Evolutionary conservation across 1,140 invertebrate genomes (phyloP), one percentile per base, ranked within the genome.

Genomic region (Sarcophaga bullata): DNA sequence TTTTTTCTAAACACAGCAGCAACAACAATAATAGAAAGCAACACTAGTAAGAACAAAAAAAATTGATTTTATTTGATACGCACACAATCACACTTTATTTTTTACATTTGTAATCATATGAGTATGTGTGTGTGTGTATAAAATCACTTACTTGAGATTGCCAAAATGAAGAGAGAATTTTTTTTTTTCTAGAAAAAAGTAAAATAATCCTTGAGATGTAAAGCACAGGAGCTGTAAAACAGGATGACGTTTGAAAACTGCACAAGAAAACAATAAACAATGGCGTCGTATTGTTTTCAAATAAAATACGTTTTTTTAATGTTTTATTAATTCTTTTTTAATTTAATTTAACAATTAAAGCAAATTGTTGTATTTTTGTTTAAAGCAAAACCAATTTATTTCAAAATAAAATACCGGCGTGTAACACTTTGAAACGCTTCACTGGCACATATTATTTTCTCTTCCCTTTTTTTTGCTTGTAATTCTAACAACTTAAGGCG

Each of bases 251-350:
- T 37, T 37, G 25, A 37, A 37, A 37, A 37, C 25, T 37, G 25
- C 17, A 68, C 17, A 6, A 68, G n/a, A 25, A 19, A 68, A 68
- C 62, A 68, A 68, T n/a, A 68, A 37, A 68, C 62, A 19, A 68
- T 68, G 62, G 62, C 62, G 62, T 68, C 75, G 10, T 50, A 50
- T 52, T 78, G 75, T 78, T 78, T 78, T 78, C 75, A 50, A 48
- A 48, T 78, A 52, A 47, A 52, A 8, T 25, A 68, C 13, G 1
- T 52, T 52, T 52, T 52, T 52, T 52, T 37, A 37, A 37, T 1
- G 25, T 37, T 52, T 52, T 52, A 10, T 9, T 52, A 6, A 0
- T 52, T 52, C 50, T 9, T 10, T 52, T 52, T 52, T 10, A 68
- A 19, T 6, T 19, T 19, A 25, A 68, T 19, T 9, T 19, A n/a